A percentile compares a stretch with the other conserved stretches of the same genome.
Conservation (phyloP, 2,113 vertebrate genomes). For the Nannospalax galili region DNA sequence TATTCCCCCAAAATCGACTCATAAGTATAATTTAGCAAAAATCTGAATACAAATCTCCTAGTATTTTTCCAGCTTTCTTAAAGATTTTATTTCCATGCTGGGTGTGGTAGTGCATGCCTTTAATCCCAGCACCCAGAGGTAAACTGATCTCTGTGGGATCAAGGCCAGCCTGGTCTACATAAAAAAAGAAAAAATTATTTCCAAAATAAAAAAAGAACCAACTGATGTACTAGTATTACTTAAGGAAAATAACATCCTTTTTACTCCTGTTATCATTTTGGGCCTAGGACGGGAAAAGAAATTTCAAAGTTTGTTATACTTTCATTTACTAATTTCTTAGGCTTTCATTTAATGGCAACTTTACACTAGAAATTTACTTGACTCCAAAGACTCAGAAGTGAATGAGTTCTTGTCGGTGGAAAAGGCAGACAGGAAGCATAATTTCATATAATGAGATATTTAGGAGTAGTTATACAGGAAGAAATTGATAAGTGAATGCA, state of each 20-base stretch:
- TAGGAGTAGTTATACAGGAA: slow-evolving; percentile 33
- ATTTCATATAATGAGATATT: slow-evolving; percentile 65
- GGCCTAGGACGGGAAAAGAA: background rate
- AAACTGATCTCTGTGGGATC: too few species aligned
- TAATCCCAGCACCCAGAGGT: too few species aligned
- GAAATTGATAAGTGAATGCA: slow-evolving; percentile 18
- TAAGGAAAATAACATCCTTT: slow-evolving; percentile 36
- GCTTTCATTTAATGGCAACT: slow-evolving; percentile 14
- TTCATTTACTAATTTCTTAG: slow-evolving; percentile 24
- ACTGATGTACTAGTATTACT: background rate
- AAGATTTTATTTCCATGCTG: too few species aligned
- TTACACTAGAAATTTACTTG: slow-evolving; percentile 48
- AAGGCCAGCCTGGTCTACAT: too few species aligned
- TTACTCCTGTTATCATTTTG: background rate
- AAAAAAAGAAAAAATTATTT: too few species aligned
- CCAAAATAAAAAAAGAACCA: slow-evolving; percentile 20
- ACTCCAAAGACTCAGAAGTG: slow-evolving; percentile 49
- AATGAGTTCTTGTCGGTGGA: slow-evolving; percentile 48
- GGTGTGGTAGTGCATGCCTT: too few species aligned
- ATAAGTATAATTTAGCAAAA: slow-evolving; percentile 41
- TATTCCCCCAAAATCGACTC: background rate
- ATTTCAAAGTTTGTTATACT: slow-evolving; percentile 18
- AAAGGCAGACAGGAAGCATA: slow-evolving; percentile 67
- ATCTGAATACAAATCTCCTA: background rate
- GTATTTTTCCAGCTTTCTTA: background rate